These are phyloP conservation scores for Polyodon spathula DNA, from an alignment of 2,113 vertebrate species.

Conservation along the genomic window DNA sequence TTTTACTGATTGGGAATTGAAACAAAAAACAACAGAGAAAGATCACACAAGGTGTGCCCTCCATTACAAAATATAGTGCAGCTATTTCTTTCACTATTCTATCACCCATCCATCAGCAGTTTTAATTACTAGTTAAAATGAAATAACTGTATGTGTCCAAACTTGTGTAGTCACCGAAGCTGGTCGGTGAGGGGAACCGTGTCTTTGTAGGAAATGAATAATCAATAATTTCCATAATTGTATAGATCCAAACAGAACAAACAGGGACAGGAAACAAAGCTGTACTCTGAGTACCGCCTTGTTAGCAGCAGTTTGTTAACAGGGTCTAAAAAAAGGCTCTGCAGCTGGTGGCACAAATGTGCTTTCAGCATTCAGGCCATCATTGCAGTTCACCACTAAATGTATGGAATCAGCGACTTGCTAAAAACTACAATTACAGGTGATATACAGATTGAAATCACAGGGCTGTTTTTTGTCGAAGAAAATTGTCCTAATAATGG, in stretches of 20 bases:
- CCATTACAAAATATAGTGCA: no score
- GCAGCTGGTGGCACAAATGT: conserved; percentile 92
- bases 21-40: conserved; percentile 6
- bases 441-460: conserved; percentile 99
- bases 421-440: conserved; percentile 99
- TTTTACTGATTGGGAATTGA: background rate
- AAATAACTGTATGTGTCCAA: conserved; percentile 19
- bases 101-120: no score
- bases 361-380: conserved; percentile 79
- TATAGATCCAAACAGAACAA: conserved; percentile 86
- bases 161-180: conserved; percentile 16
- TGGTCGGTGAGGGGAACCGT: conserved; percentile 58
- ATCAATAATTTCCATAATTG: conserved; percentile 97
- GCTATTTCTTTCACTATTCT: no score
- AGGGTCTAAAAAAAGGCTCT: conserved; percentile 86
- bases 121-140: conserved; percentile 34
- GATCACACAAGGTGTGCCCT: background rate
- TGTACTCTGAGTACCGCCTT: conserved; percentile 68
- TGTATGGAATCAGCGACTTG: conserved; percentile 98
- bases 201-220: conserved; percentile 73
- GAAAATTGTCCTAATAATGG: conserved; percentile 99
- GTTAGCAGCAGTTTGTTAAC: conserved; percentile 80
- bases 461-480: conserved; percentile 93
- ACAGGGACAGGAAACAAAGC: conserved; percentile 83
- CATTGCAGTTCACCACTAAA: conserved; percentile 88